Base-by-base conservation (phyloP, 2,113 vertebrate genomes). In the Pelmatolapia mariae region DNA sequence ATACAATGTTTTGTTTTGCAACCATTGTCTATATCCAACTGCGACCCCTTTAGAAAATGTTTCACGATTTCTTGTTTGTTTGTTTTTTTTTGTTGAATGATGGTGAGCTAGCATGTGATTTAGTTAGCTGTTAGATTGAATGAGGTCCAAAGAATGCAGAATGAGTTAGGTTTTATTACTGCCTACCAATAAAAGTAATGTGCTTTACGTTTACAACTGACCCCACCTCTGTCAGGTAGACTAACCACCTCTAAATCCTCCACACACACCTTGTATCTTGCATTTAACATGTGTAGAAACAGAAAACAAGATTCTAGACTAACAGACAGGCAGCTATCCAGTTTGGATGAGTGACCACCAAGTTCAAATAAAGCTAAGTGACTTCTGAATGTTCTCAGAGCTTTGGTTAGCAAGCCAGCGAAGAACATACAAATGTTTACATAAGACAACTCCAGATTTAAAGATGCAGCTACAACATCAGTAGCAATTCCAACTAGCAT, bases 31-130 rank as follows among this genome's bases (percentile, higher is more conserved):
- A 6, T 73, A 26, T 47, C 40, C 22, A 0, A 73, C 68, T 0
- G 15, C 11, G 24, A 47, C 0, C 68, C 68, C 38, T 45, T 15
- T 45, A 45, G 13, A 73, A 16, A 26, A 73, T 45, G 38, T 45
- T 7, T 16, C 38, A 73, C 0, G 3, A 47, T 18, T 0, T 26
- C 9, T 11, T 2, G 6, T 16, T n/a, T 8, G 19, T 19, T 18
- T 38, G 54, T 18, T 63, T n/a, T n/a, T 26, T 15, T 76, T 29
- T 10, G 15, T 16, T 47, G 43, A 76, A 47, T 29, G 40, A 6
- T 47, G 40, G 6, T 29, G 3, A 47, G 22, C 9, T 29, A 73
- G 68, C 68, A 73, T 45, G 40, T 26, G 0, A 40, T 26, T 73
- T 26, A 73, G 68, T 26, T 26, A 73, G 22, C 22, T 45, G 68